phyloP scores from a whole-genome alignment of 2,113 vertebrate genomes.

The Phyllostomus hastatus region DNA sequence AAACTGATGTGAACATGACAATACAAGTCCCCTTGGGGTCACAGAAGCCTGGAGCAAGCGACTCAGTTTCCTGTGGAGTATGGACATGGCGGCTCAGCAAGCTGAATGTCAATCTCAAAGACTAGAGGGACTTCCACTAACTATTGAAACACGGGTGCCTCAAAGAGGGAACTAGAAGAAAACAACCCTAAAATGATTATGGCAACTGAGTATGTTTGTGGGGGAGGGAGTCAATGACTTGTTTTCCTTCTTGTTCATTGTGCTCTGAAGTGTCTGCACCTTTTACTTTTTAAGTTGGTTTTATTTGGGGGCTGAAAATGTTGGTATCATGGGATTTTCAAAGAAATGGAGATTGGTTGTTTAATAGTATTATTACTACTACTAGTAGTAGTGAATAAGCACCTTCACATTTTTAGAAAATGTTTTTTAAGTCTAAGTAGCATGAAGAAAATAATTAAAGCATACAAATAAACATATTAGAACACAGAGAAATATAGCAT shows the following conservation, averaged over 20 bases:
- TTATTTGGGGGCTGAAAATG: background rate
- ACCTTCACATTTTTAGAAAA: constrained; percentile 8
- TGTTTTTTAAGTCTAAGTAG: background rate
- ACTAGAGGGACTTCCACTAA: background rate
- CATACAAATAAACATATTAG: constrained; percentile 15
- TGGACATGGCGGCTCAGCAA: background rate
- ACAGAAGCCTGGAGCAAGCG: background rate
- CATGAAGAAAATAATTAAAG: constrained; percentile 25
- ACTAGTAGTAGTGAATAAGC: background rate
- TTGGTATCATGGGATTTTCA: background rate
- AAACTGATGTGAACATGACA: background rate
- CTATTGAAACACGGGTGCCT: background rate
- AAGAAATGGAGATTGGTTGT: background rate
- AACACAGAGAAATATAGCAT: background rate
- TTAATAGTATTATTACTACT: background rate
- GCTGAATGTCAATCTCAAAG: background rate
- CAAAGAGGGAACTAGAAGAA: background rate
- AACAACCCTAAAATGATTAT: background rate
- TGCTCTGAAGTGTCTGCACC: background rate
- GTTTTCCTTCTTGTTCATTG: background rate
- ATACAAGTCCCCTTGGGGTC: background rate
- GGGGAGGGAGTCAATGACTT: background rate
- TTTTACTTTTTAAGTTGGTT: background rate
- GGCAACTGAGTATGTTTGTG: background rate
- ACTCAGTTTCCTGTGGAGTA: background rate